These are phyloP conservation scores for Rhincodon typus DNA, from an alignment of 2,797 vertebrate genomes.

Conservation along the genomic window DNA sequence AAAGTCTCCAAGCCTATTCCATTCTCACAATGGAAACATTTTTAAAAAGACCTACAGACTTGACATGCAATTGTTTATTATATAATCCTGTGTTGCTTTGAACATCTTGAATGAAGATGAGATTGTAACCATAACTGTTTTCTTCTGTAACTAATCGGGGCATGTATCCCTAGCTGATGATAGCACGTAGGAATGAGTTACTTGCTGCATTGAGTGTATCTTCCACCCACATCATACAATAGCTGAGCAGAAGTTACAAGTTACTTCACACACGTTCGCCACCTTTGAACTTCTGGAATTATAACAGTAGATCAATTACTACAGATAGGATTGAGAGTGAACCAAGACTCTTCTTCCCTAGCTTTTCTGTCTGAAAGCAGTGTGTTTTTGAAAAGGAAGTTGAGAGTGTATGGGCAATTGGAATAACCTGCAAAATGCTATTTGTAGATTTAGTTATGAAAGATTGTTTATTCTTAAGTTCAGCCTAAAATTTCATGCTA, in stretches of 20 bases:
- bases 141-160: neutral
- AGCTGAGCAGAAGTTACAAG: neutral
- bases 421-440: no score
- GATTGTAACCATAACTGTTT: neutral
- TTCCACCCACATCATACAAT: neutral
- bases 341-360: no score
- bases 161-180: neutral
- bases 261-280: neutral
- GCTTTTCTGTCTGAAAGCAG: no score
- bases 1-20: no score
- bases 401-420: no score
- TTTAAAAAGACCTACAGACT: neutral
- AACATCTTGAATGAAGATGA: neutral
- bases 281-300: neutral
- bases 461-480: no score
- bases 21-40: no score
- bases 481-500: no score
- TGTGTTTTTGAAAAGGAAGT: no score
- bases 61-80: neutral
- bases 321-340: no score
- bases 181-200: neutral
- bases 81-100: neutral
- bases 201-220: neutral
- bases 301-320: neutral
- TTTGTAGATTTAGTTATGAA: no score